phyloP scores from a whole-genome alignment of 2,888 invertebrate species.

The Zaprionus lineosus region DNA sequence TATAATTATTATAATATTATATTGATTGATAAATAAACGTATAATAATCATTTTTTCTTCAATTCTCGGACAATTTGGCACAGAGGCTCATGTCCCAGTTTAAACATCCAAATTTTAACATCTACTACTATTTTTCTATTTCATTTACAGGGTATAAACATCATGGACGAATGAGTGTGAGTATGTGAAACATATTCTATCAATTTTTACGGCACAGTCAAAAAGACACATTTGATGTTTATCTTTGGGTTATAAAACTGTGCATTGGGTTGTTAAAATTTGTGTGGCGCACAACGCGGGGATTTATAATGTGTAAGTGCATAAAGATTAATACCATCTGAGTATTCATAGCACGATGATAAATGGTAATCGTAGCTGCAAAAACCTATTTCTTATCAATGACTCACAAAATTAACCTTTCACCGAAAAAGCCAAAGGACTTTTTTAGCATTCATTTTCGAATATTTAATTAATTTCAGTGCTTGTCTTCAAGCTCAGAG shows the following conservation, averaged over 20 bases:
- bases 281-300: slow-evolving; percentile 14
- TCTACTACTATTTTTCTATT: neutral
- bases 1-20: too few species aligned
- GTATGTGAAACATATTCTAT: slow-evolving; percentile 43
- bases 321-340: slow-evolving; percentile 18
- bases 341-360: slow-evolving; percentile 10
- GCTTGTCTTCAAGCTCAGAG: too few species aligned
- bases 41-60: too few species aligned
- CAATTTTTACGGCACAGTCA: slow-evolving; percentile 66
- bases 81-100: too few species aligned
- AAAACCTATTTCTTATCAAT: too few species aligned
- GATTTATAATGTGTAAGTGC: slow-evolving; percentile 47
- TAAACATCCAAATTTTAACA: too few species aligned
- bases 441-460: neutral
- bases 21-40: too few species aligned
- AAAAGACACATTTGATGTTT: slow-evolving; percentile 69
- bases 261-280: slow-evolving; percentile 51
- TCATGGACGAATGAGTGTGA: slow-evolving; percentile 30
- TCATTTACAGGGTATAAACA: slow-evolving; percentile 30
- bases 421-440: too few species aligned
- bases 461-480: slow-evolving; percentile 77
- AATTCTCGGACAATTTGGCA: too few species aligned
- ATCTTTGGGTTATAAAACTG: slow-evolving; percentile 59
- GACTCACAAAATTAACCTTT: too few species aligned
- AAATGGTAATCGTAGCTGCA: slow-evolving; percentile 5